A percentile compares a stretch with the other conserved stretches of the same genome.
phyloP scores from a whole-genome alignment of 1,140 invertebrate genomes.

The Oppia nitens region DNA sequence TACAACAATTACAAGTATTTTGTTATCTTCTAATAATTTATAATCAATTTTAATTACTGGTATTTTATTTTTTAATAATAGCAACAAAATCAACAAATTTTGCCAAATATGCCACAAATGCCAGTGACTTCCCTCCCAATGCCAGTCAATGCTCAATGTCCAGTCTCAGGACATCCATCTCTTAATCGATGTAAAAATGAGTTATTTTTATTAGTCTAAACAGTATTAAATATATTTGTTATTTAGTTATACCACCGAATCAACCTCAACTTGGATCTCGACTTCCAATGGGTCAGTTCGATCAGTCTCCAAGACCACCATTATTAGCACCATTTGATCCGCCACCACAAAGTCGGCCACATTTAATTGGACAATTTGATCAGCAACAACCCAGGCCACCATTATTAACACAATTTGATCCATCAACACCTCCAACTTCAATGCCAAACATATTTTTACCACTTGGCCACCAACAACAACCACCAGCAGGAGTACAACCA shows the following conservation, averaged over 20 bases:
- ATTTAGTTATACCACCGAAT: conserved; percentile 10
- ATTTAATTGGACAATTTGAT: conserved; percentile 14
- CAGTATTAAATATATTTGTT: background rate
- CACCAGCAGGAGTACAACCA: conserved; percentile 16
- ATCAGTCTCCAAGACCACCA: too few relatives aligned
- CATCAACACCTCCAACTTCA: conserved; percentile 17
- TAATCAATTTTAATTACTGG: background rate
- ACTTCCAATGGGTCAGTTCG: background rate
- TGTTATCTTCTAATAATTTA: background rate
- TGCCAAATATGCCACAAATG: conserved; percentile 6
- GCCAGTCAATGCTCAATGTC: conserved; percentile 16
- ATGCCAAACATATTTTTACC: conserved; percentile 5
- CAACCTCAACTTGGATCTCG: conserved; percentile 12
- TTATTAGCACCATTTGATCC: too few relatives aligned
- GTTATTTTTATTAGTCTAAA: background rate
- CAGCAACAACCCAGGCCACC: conserved; percentile 9
- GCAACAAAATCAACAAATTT: background rate
- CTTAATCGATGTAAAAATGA: background rate
- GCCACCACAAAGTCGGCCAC: conserved; percentile 17
- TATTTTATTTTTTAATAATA: background rate
- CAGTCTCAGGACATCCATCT: background rate
- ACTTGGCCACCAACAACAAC: conserved; percentile 18
- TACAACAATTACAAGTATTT: conserved; percentile 56
- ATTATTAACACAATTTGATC: conserved; percentile 14
- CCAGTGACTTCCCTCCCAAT: conserved; percentile 20